phyloP scores from a whole-genome alignment of 2,797 vertebrate genomes.

The Crypturellus tataupa region DNA sequence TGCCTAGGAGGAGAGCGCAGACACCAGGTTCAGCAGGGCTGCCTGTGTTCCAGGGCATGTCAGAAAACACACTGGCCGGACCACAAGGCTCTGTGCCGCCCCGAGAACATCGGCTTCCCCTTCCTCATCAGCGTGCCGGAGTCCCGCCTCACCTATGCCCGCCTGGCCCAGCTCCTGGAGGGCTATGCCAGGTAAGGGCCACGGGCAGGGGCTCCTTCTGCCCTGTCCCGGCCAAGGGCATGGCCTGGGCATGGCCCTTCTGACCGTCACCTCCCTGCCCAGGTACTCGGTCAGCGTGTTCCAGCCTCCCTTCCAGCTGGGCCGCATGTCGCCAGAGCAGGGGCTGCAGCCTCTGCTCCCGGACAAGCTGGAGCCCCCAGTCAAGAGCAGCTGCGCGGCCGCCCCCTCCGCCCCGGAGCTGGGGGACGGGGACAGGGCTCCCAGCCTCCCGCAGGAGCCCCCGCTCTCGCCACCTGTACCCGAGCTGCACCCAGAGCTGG shows the following conservation, averaged over 20 bases:
- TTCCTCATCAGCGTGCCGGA: slow-evolving; percentile 94
- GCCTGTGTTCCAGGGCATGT: slow-evolving; percentile 83
- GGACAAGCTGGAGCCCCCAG: slow-evolving; percentile 71
- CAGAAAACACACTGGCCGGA: slow-evolving; percentile 95
- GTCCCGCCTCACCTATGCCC: slow-evolving; percentile 91
- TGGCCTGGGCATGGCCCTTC: neutral
- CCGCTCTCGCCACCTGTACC: slow-evolving; percentile 61
- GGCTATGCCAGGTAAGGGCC: slow-evolving; percentile 92
- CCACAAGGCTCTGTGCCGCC: slow-evolving; percentile 91
- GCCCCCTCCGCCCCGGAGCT: slow-evolving; percentile 57
- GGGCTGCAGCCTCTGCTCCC: slow-evolving; percentile 75
- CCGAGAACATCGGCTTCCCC: slow-evolving; percentile 94
- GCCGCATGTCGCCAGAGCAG: slow-evolving; percentile 89
- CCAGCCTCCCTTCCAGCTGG: slow-evolving; percentile 95
- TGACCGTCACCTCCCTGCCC: neutral
- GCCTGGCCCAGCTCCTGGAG: slow-evolving; percentile 93
- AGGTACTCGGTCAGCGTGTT: slow-evolving; percentile 97
- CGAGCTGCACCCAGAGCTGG: slow-evolving; percentile 71
- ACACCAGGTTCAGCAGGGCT: neutral
- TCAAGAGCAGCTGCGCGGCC: slow-evolving; percentile 73
- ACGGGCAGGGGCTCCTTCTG: neutral
- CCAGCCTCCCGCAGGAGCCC: slow-evolving; percentile 73
- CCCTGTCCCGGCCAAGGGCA: rapidly evolving
- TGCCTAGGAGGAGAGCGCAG: rapidly evolving
- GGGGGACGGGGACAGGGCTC: slow-evolving; percentile 71